A percentile compares a stretch with the other conserved stretches of the same genome.
Conservation (phyloP, 2,113 vertebrate species). For the Eolophus roseicapilla region DNA sequence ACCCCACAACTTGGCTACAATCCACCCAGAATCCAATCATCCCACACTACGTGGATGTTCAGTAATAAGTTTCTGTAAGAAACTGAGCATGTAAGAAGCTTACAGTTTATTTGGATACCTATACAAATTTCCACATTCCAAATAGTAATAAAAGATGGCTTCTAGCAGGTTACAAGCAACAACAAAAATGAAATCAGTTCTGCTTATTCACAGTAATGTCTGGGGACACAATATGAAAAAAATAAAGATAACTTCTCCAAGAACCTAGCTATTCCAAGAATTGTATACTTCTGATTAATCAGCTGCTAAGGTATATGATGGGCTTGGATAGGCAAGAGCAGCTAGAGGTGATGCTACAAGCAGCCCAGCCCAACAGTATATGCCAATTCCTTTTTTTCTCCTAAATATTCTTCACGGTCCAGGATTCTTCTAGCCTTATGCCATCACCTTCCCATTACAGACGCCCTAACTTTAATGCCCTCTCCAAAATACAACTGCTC, state of each 20-base stretch:
- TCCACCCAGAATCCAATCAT: background rate
- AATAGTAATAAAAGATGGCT: background rate
- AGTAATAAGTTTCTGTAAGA: background rate
- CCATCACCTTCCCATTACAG: background rate
- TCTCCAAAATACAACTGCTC: background rate
- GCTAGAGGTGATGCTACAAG: background rate
- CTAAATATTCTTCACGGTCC: background rate
- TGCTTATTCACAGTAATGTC: background rate
- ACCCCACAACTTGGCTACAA: background rate
- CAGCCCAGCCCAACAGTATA: background rate
- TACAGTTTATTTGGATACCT: background rate
- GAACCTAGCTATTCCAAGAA: background rate
- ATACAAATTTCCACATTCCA: background rate
- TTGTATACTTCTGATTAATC: background rate
- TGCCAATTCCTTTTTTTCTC: background rate
- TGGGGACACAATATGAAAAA: background rate
- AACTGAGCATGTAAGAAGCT: background rate
- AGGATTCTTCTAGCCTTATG: background rate
- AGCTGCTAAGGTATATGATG: background rate
- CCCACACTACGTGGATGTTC: background rate
- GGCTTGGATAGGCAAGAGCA: background rate
- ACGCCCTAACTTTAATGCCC: background rate
- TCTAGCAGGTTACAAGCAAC: background rate
- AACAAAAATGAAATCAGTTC: background rate
- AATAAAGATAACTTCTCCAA: background rate